Conservation (phyloP, 2,888 invertebrate genomes). For the Tillus elongatus region DNA sequence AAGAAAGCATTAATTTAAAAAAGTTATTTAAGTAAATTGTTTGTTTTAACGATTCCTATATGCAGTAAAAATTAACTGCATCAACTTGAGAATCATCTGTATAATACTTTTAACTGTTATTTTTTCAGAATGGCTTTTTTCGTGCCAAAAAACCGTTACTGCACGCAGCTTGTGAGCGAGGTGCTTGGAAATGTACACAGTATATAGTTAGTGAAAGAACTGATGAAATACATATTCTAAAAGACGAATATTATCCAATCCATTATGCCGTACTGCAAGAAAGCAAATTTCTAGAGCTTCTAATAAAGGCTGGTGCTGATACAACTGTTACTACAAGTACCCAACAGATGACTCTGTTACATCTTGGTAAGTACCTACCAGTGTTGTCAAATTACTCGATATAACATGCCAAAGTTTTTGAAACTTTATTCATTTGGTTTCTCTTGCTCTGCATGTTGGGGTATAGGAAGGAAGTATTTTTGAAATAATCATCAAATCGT, state of each 20-base stretch:
- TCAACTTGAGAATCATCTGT: no score
- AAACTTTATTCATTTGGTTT: no score
- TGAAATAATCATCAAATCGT: neutral
- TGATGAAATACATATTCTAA: constrained; percentile 61
- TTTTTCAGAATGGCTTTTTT: constrained; percentile 41
- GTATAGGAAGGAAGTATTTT: no score
- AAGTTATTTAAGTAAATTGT: no score
- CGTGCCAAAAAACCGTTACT: constrained; percentile 53
- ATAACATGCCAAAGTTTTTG: no score
- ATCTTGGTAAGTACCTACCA: constrained; percentile 46
- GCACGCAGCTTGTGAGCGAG: constrained; percentile 61
- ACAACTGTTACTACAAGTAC: constrained; percentile 60
- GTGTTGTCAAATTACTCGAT: no score
- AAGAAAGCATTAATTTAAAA: no score
- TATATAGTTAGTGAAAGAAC: constrained; percentile 55
- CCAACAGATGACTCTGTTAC: constrained; percentile 61
- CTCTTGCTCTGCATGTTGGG: no score
- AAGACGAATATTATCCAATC: constrained; percentile 70
- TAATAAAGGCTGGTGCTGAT: constrained; percentile 59
- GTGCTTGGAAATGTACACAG: constrained; percentile 63
- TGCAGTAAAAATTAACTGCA: no score
- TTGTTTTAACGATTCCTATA: no score
- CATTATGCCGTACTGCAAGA: constrained; percentile 67
- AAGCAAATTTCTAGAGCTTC: constrained; percentile 55
- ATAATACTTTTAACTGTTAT: no score